Conservation (phyloP, 2,888 invertebrate species). For the Drosophila nr. perissopoda region DNA sequence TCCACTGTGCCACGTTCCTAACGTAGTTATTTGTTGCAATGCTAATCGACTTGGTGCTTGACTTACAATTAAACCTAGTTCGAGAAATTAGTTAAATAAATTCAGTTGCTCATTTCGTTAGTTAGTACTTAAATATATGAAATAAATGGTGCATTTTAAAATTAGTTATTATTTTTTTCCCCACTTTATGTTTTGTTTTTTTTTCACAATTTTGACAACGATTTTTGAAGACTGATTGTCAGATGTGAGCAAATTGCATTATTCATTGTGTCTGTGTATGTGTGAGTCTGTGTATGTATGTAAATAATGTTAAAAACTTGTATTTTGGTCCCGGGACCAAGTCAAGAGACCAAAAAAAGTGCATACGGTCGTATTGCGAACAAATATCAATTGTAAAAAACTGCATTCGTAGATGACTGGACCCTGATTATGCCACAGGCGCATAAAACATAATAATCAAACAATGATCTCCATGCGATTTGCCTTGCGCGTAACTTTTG, state of each 20-base stretch:
- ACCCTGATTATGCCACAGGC: conserved; percentile 26
- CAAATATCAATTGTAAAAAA: conserved; percentile 23
- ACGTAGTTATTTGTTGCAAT: conserved; percentile 58
- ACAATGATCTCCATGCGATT: conserved; percentile 90
- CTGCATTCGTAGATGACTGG: conserved; percentile 17
- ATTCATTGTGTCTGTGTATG: conserved; percentile 26
- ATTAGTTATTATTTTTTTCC: conserved; percentile 28
- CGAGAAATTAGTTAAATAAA: conserved; percentile 68
- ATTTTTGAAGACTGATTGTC: conserved; percentile 71
- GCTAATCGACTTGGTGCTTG: conserved; percentile 77
- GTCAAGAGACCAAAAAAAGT: conserved; percentile 42
- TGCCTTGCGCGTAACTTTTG: conserved; percentile 89
- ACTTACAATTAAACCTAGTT: conserved; percentile 69
- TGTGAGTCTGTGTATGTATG: conserved; percentile 22
- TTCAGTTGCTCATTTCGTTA: conserved; percentile 77
- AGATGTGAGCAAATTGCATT: conserved; percentile 69
- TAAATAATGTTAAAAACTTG: conserved; percentile 70
- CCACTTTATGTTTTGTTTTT: conserved; percentile 11
- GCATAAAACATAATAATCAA: conserved; percentile 83
- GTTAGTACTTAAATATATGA: conserved; percentile 48
- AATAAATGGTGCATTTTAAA: conserved; percentile 59
- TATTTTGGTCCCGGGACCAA: conserved; percentile 74
- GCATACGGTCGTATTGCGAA: conserved; percentile 22
- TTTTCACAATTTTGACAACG: conserved; percentile 72
- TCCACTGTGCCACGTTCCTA: conserved; percentile 40